Evolutionary conservation across 2,797 vertebrate species (phyloP), one percentile per base, ranked within the genome.

Genomic region (Thamnophis elegans): DNA sequence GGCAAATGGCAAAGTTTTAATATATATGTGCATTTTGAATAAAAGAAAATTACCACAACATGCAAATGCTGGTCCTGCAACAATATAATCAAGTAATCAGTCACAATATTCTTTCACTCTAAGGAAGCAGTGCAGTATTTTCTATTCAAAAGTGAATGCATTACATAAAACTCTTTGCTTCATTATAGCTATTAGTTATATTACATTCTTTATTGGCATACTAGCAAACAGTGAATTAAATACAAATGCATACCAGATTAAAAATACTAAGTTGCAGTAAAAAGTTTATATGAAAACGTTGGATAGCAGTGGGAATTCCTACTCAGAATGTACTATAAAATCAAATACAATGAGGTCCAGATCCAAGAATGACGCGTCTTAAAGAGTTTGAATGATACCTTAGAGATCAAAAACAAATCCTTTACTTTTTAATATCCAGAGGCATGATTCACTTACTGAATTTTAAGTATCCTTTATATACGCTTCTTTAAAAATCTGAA

Each of bases 241-340:
- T 91, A 91, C 85, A 92, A 93, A 91, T 90, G 56, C 59, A 26
- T 60, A 87, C 36, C 91, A 92, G 92, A 92, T 95, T 97, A 95
- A 96, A 96, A 95, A 95, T 93, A 94, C 18, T 92, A 86, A 90
- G 22, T 94, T 93, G 94, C 93, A 91, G 68, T 78, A 55, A 22
- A 90, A 95, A 51, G 85, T n/a, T 56, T 62, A 8, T 86, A 62
- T 32, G 18, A 10, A 51, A 86, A 60, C 51, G 32, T 42, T 56
- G 36, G 58, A 78, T n/a, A 42, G 26, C 59, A 54, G 10, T 91
- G 59, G 53, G 58, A 18, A 55, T 65, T 87, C 51, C 68, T 26
- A 56, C 18, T 53, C 8, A 11, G n/a, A 32, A 92, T 90, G 92
- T 36, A 82, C 14, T 78, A 47, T 13, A 32, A 53, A 89, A 85